Conservation (phyloP, 1,140 invertebrate species). For the Pantala flavescens region DNA sequence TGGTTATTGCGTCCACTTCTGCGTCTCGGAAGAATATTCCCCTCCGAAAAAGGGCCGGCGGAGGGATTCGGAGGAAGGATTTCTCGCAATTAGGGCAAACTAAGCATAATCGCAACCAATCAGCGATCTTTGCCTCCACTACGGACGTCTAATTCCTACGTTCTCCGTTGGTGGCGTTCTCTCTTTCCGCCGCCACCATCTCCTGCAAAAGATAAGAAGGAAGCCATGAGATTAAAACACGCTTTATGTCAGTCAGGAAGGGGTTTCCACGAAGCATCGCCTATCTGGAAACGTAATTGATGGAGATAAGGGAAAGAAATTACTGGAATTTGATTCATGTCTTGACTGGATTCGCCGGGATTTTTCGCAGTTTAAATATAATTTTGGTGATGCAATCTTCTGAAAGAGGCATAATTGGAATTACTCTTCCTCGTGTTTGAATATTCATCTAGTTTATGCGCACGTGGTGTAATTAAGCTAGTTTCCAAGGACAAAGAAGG, state of each 20-base stretch:
- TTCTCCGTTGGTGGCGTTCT: background rate
- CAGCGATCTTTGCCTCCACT: slow-evolving; percentile 3
- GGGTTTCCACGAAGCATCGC: too few relatives aligned
- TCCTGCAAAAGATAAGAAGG: background rate
- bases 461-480: too few relatives aligned
- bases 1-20: background rate
- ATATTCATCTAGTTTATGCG: too few relatives aligned
- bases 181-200: background rate
- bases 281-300: too few relatives aligned
- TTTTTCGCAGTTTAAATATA: too few relatives aligned
- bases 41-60: background rate
- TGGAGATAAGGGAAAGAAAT: too few relatives aligned
- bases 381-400: too few relatives aligned
- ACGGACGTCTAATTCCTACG: background rate
- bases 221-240: background rate
- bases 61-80: background rate
- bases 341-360: too few relatives aligned
- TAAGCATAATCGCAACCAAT: slow-evolving; percentile 9
- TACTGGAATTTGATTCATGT: too few relatives aligned
- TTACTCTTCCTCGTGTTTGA: too few relatives aligned
- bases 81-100: slow-evolving; percentile 4
- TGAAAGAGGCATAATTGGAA: too few relatives aligned
- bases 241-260: background rate
- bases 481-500: too few relatives aligned
- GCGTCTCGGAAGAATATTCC: slow-evolving; percentile 4